Evolutionary conservation across 2,113 vertebrate species (phyloP).

Genomic region (Stegastes partitus): DNA sequence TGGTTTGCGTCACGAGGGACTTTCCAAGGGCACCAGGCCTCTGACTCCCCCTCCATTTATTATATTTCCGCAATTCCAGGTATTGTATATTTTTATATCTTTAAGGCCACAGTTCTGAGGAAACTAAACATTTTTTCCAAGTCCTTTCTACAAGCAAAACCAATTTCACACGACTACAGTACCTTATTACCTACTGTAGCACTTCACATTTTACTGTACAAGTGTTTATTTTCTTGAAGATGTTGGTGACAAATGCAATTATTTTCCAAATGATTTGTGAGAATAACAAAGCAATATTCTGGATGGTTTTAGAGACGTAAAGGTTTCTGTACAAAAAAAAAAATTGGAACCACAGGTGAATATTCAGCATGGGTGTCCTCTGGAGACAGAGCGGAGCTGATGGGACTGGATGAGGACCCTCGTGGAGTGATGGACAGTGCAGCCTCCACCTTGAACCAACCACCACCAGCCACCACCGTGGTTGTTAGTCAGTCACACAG

Average conservation of each 20-base stretch:
- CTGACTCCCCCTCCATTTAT: constrained; percentile 16
- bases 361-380: constrained; percentile 48
- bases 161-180: constrained; percentile 11
- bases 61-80: constrained; percentile 34
- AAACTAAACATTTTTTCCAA: constrained; percentile 36
- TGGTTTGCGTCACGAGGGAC: constrained; percentile 21
- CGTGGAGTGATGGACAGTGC: constrained; percentile 43
- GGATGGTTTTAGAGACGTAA: constrained; percentile 31
- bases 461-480: constrained; percentile 12
- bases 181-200: constrained; percentile 7
- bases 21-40: constrained; percentile 41
- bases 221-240: neutral
- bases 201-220: constrained; percentile 16
- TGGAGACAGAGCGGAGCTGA: constrained; percentile 31
- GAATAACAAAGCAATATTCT: constrained; percentile 17
- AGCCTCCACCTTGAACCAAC: constrained; percentile 20
- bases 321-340: constrained; percentile 66
- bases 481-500: constrained; percentile 36
- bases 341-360: constrained; percentile 50
- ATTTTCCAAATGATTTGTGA: constrained; percentile 14
- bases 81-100: constrained; percentile 14
- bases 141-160: constrained; percentile 40
- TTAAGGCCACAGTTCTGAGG: constrained; percentile 82
- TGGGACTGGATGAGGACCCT: constrained; percentile 37
- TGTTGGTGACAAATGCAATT: neutral